A percentile compares a stretch with the other conserved stretches of the same genome.
Conservation (phyloP, 2,888 invertebrate species). For the Pseudococcus longispinus region DNA sequence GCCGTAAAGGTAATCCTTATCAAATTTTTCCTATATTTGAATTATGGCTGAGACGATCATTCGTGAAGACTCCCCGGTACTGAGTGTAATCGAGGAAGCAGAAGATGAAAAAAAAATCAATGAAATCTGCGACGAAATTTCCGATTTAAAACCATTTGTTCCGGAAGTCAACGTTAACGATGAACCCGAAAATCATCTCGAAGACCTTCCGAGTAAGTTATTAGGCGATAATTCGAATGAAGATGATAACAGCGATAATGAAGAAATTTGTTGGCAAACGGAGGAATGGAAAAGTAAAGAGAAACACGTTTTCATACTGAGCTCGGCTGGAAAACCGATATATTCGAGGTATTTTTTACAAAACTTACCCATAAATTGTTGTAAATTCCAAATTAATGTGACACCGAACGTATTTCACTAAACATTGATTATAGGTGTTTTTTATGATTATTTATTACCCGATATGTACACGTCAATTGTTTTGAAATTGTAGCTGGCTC, state of each 20-base stretch:
- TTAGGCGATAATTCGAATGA: background rate
- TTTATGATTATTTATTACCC: slow-evolving; percentile 9
- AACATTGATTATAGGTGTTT: background rate
- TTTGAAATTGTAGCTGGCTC: slow-evolving; percentile 29
- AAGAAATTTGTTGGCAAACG: slow-evolving; percentile 60
- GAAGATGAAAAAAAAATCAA: background rate
- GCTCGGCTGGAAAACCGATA: slow-evolving; percentile 96
- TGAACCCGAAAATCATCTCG: background rate
- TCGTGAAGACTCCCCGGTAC: background rate
- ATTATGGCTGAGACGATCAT: background rate
- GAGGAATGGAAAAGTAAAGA: slow-evolving; percentile 78
- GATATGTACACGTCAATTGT: background rate
- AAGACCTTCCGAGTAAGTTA: background rate
- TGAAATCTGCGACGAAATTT: slow-evolving; percentile 58
- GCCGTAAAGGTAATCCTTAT: background rate
- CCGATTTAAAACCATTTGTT: background rate
- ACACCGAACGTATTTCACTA: background rate
- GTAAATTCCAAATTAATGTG: background rate
- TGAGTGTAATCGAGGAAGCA: background rate
- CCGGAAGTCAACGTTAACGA: background rate
- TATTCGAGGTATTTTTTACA: slow-evolving; percentile 76
- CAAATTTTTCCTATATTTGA: background rate
- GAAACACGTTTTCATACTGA: slow-evolving; percentile 93
- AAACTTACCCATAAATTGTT: slow-evolving; percentile 20
- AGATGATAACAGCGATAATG: slow-evolving; percentile 26